These are phyloP conservation scores for Candidula unifasciata DNA, from an alignment of 2,888 invertebrate species.

Conservation along the genomic window DNA sequence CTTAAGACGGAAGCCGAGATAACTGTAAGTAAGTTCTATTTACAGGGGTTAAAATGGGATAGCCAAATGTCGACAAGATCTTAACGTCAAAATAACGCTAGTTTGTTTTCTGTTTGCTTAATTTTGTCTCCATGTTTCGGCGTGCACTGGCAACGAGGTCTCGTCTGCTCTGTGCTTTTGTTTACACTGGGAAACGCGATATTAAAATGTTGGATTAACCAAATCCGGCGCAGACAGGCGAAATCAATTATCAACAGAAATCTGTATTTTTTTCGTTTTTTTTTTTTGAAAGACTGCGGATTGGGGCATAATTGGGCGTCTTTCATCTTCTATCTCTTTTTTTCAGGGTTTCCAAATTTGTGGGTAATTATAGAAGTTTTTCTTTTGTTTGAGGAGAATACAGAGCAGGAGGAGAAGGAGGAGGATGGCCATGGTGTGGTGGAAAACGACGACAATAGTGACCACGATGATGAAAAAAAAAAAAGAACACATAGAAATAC, in stretches of 20 bases:
- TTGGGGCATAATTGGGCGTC: not conserved
- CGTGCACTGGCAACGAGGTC: not conserved
- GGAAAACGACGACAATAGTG: no score
- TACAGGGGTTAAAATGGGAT: conserved; percentile 14
- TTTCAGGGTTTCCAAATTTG: no score
- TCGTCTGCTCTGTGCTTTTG: not conserved
- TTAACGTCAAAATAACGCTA: conserved; percentile 25
- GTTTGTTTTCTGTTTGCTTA: conserved; percentile 4
- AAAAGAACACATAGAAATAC: no score
- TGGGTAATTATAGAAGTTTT: no score
- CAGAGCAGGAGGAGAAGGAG: no score
- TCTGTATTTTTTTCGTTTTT: not conserved
- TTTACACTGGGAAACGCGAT: not conserved
- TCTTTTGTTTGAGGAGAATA: no score
- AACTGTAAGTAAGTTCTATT: conserved; percentile 25
- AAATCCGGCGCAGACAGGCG: not conserved
- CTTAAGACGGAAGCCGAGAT: conserved; percentile 22
- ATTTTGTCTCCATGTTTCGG: conserved; percentile 1
- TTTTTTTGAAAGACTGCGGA: not conserved
- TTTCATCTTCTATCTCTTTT: not conserved
- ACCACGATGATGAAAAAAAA: no score
- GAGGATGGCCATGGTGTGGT: no score
- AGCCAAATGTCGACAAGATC: conserved; percentile 14
- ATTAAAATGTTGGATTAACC: conserved; percentile 18
- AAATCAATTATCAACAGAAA: not conserved